These are phyloP conservation scores for Cantharis rustica DNA, from an alignment of 2,888 invertebrate genomes.

Conservation along the genomic window DNA sequence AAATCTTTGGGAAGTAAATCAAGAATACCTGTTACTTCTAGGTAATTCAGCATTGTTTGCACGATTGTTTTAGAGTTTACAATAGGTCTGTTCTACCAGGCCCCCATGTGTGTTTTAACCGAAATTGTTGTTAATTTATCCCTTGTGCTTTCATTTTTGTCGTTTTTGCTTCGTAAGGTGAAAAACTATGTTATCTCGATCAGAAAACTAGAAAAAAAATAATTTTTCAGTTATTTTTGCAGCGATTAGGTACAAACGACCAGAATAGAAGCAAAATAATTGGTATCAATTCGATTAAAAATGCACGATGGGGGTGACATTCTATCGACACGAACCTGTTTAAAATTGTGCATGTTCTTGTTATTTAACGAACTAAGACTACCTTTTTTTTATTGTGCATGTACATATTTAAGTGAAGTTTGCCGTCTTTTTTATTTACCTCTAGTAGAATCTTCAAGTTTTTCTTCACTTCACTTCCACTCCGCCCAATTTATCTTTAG, in stretches of 20 bases:
- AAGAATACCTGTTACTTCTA: constrained; percentile 51
- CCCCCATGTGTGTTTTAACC: background rate
- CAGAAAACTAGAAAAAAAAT: too few species aligned
- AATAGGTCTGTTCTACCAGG: background rate
- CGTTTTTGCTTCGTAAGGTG: too few species aligned
- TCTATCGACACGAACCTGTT: background rate
- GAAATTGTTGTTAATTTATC: background rate
- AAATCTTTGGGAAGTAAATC: constrained; percentile 51
- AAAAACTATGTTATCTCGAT: too few species aligned
- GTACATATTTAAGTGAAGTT: background rate
- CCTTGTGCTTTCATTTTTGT: background rate
- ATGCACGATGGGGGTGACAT: background rate
- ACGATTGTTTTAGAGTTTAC: background rate
- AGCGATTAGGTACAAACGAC: background rate
- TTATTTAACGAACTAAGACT: background rate
- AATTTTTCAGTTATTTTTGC: too few species aligned
- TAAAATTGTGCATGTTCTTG: background rate
- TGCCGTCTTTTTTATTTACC: background rate
- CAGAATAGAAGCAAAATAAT: background rate
- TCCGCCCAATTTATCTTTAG: background rate
- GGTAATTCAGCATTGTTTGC: constrained; percentile 41
- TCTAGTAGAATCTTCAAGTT: background rate
- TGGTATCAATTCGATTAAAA: background rate
- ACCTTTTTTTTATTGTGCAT: background rate
- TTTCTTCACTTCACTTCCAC: background rate